Base-by-base conservation (phyloP, 2,113 vertebrate species). In the Microtus oregoni region DNA sequence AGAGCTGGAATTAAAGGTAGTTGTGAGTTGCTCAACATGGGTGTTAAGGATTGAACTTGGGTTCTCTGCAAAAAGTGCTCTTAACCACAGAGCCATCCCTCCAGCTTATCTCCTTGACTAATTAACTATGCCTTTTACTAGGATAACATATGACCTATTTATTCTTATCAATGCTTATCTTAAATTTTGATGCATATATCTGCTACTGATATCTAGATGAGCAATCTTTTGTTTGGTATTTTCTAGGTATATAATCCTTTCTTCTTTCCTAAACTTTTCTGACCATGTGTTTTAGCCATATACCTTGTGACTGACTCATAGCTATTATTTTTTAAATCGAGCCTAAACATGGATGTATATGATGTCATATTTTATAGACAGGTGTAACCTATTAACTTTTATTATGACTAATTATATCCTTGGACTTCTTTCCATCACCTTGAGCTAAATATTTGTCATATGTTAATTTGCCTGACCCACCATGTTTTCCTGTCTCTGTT, bases 181-280 rank as follows among this genome's bases (percentile, higher is more conserved):
- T 92, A 94, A 73, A 75, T 92, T 90, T 28, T 94, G 73, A 44
- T 76, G 44, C 22, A 44, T 76, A 77, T 67, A 61, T 30, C 47
- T 79, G 44, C 55, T 86, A 52, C n/a, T 73, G n/a, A 61, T 88
- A 38, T 47, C 79, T 86, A 92, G 63, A 76, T 67, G n/a, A 94
- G 50, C 20, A 90, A 52, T 52, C 19, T 58, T 86, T 87, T 63
- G 35, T 38, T 92, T 89, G 90, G 61, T 83, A 85, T 88, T 93
- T 93, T 93, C 77, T 50, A 52, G 28, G 76, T 72, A 81, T 73
- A 75, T 11, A 63, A 77, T 44, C 88, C 72, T 86, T 79, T 44
- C n/a, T 38, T 6, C 38, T 52, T 70, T 63, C 61, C 26, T 61
- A 61, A 30, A 96, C 5, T 50, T 73, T 83, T 82, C 79, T 75